Evolutionary conservation across 2,113 vertebrate species (phyloP).

Genomic region (Caranx melampygus): DNA sequence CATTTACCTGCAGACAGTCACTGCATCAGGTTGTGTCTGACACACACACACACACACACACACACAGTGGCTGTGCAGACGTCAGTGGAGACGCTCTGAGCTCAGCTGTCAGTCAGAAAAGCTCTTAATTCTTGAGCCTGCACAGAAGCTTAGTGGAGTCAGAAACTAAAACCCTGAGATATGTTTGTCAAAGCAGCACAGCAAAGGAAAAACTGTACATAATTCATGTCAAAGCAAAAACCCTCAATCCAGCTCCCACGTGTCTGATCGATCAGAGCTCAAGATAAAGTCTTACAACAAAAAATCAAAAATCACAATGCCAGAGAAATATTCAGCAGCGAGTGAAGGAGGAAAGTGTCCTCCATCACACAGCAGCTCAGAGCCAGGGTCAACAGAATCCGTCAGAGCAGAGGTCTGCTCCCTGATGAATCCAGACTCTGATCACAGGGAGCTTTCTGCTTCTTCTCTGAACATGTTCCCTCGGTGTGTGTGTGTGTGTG

Average conservation of each 20-base stretch:
- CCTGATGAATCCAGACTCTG: too few relatives aligned
- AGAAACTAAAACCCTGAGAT: constrained; percentile 1
- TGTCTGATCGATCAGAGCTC: constrained; percentile 29
- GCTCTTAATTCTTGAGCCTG: constrained; percentile 52
- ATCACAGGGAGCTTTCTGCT: too few relatives aligned
- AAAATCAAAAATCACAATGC: background rate
- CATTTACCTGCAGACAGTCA: too few relatives aligned
- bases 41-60: too few relatives aligned
- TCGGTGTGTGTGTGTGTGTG: too few relatives aligned
- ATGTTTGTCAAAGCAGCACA: constrained; percentile 19
- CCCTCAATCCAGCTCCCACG: constrained; percentile 9
- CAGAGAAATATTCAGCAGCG: background rate
- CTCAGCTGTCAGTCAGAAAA: constrained; percentile 48
- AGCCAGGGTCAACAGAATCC: too few relatives aligned
- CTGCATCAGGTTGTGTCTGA: too few relatives aligned
- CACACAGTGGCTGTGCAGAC: constrained; percentile 25
- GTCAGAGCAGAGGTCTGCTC: too few relatives aligned
- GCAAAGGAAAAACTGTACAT: constrained; percentile 8
- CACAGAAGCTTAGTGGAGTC: constrained; percentile 26
- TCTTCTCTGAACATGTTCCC: too few relatives aligned
- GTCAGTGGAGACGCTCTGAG: constrained; percentile 35
- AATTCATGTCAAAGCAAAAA: constrained; percentile 8
- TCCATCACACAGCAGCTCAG: background rate
- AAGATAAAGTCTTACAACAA: constrained; percentile 1
- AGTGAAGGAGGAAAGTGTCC: background rate